A percentile compares a stretch with the other conserved stretches of the same genome.
phyloP scores from a whole-genome alignment of 2,113 vertebrate species.

The Centropus bengalensis region DNA sequence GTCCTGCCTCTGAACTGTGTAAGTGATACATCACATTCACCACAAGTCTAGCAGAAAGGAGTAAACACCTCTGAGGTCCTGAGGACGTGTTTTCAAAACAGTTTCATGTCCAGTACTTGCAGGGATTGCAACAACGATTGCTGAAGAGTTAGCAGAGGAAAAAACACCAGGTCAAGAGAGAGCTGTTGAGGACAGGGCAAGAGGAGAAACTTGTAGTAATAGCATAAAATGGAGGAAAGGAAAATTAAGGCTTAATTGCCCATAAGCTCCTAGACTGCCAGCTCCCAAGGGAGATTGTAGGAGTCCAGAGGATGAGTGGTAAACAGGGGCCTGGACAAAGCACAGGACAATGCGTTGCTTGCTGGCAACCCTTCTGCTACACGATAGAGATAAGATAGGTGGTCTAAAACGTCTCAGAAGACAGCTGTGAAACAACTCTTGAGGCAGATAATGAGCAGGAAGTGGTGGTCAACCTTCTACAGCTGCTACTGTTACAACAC shows the following conservation, averaged over 20 bases:
- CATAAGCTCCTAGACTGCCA: not conserved
- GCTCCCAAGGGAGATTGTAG: not conserved
- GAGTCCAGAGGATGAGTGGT: not conserved
- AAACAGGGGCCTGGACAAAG: not conserved
- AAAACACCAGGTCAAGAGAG: not conserved
- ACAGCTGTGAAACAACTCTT: not conserved
- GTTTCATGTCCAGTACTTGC: not conserved
- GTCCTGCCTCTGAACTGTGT: constrained; percentile 49
- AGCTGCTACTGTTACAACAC: not conserved
- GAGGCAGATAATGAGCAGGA: not conserved
- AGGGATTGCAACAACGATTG: not conserved
- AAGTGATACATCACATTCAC: not conserved
- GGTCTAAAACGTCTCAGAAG: not conserved
- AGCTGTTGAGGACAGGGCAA: not conserved
- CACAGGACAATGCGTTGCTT: not conserved
- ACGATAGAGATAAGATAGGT: not conserved
- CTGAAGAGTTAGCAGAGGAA: not conserved
- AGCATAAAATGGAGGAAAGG: not conserved
- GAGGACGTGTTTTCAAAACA: not conserved
- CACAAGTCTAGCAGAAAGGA: not conserved
- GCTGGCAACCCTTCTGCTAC: not conserved
- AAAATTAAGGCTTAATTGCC: not conserved
- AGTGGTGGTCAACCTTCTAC: not conserved
- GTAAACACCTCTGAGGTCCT: constrained; percentile 5
- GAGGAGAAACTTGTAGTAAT: not conserved